phyloP scores from a whole-genome alignment of 2,888 invertebrate species.

The Rhaphigaster nebulosa region DNA sequence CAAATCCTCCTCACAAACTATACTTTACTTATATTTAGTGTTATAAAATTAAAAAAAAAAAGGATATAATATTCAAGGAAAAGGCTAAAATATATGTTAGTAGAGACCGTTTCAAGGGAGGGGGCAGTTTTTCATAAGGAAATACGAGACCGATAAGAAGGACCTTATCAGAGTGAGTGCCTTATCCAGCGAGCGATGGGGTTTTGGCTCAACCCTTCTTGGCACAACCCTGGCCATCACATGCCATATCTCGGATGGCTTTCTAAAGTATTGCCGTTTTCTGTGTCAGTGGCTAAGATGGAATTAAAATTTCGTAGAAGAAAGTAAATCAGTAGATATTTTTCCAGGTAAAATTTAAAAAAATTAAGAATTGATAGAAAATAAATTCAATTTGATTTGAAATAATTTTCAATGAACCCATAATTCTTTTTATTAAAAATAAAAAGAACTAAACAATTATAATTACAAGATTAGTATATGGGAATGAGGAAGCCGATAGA shows the following conservation, averaged over 20 bases:
- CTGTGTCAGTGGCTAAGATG: background rate
- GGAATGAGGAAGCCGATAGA: too few relatives aligned
- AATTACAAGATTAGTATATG: too few relatives aligned
- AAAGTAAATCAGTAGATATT: background rate
- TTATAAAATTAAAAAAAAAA: background rate
- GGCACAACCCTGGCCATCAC: background rate
- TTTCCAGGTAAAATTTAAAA: too few relatives aligned
- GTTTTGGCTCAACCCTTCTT: background rate
- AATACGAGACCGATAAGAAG: slow-evolving; percentile 16
- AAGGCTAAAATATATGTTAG: background rate
- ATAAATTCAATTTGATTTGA: too few relatives aligned
- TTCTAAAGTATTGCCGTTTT: background rate
- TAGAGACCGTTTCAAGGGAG: background rate
- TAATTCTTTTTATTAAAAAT: too few relatives aligned
- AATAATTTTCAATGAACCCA: too few relatives aligned
- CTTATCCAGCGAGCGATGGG: background rate
- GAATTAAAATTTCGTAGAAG: background rate
- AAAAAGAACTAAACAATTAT: too few relatives aligned
- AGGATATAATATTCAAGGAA: background rate
- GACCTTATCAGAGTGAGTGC: slow-evolving; percentile 16
- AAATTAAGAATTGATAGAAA: too few relatives aligned
- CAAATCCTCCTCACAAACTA: too few relatives aligned
- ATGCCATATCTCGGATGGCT: background rate
- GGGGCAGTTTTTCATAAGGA: slow-evolving; percentile 28
- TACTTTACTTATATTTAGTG: too few relatives aligned